Base-by-base conservation (phyloP, 2,888 invertebrate genomes). In the Endotricha flammealis region DNA sequence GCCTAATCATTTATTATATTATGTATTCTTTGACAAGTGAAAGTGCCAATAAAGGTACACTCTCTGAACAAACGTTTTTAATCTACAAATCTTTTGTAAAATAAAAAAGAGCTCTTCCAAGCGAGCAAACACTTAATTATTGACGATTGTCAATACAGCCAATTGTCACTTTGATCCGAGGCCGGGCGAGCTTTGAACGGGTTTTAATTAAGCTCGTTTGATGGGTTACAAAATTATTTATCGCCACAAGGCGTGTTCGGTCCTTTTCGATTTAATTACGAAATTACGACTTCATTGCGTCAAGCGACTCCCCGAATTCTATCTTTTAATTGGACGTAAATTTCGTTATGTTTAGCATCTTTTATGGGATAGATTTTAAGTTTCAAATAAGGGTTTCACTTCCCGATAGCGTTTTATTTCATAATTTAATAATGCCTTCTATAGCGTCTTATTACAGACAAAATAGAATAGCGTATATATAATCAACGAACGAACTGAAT, bases 171-270 rank as follows among this genome's bases (percentile, higher is more conserved):
- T 20, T 20, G 20, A 20, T 20, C 20, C 20, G 16, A 16, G 3
- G 16, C 16, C 16, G 20, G n/a, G n/a, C 20, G 4, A 3, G 20
- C 20, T 20, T 20, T 20, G 20, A 20, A 20, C 20, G 20, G 20
- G 20, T 27, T 27, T 27, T 27, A 27, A 27, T 27, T 27, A 27
- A 27, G 27, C 27, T 10, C 3, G 20, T 24, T 27, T 35, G 39
- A 39, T 34, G 39, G 35, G 22, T 27, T 29, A 35, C 35, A 39
- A 35, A 35, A 20, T 34, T 39, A 34, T 34, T 39, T 39, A 39
- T 39, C 35, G 27, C 31, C 17, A 4, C 31, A 12, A 30, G 14
- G 20, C 30, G 13, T 23, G 20, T 32, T 34, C 8, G 10, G 32
- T 16, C 17, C 20, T 29, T 17, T 33, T 25, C 32, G 25, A 27